These are phyloP conservation scores for Bungarus multicinctus DNA, from an alignment of 2,113 vertebrate species.

Conservation along the genomic window DNA sequence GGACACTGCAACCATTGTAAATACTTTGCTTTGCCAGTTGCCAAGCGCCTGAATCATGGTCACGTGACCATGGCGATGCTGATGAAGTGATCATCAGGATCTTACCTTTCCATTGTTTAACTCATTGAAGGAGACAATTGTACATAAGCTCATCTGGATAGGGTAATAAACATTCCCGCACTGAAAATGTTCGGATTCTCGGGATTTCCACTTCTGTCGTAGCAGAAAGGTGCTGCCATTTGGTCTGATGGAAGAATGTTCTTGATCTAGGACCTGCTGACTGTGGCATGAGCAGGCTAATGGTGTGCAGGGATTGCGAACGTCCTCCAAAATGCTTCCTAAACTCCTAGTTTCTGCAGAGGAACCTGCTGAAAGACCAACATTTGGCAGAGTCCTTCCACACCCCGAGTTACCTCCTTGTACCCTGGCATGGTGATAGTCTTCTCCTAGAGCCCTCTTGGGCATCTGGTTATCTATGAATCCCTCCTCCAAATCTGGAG, in stretches of 20 bases:
- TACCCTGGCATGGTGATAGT: too few relatives aligned
- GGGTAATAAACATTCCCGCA: slow-evolving; percentile 3
- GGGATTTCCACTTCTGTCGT: slow-evolving; percentile 19
- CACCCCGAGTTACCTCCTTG: background rate
- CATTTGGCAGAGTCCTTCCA: background rate
- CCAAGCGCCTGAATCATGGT: background rate
- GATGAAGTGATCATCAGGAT: background rate
- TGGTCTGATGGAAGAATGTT: background rate
- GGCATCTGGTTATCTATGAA: background rate
- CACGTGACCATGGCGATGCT: background rate
- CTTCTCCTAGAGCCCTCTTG: background rate
- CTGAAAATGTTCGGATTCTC: background rate
- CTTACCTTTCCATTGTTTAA: slow-evolving; percentile 54
- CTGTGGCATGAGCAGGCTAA: slow-evolving; percentile 15
- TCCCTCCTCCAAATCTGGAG: background rate
- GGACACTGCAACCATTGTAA: background rate
- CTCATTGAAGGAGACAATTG: slow-evolving; percentile 49
- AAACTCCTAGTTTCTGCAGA: background rate
- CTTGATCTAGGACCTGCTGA: background rate
- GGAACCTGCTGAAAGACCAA: background rate
- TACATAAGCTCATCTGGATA: slow-evolving; percentile 45
- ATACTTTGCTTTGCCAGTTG: background rate
- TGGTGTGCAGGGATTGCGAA: background rate
- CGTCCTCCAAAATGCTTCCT: slow-evolving; percentile 15
- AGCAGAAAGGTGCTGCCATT: background rate